Evolutionary conservation across 2,113 vertebrate species (phyloP).

Genomic region (Odocoileus virginianus): DNA sequence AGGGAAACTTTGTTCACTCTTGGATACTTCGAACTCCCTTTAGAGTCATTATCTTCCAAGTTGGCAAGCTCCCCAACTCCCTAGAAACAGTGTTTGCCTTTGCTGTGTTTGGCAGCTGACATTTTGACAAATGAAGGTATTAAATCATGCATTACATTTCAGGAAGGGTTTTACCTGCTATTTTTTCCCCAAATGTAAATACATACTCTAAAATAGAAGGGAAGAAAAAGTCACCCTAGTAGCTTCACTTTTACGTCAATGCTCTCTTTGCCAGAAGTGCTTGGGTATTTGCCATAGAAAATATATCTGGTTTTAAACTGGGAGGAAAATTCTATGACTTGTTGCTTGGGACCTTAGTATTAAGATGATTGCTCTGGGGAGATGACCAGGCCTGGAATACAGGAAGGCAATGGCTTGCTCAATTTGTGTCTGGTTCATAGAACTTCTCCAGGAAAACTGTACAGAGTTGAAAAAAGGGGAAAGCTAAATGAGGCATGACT

Average conservation of each 20-base stretch:
- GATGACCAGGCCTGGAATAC: neutral
- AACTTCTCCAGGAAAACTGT: neutral
- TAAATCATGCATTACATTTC: conserved; percentile 45
- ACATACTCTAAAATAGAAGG: conserved; percentile 39
- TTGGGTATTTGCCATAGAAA: neutral
- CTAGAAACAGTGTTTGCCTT: neutral
- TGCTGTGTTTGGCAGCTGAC: conserved; percentile 36
- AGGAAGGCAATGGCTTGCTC: neutral
- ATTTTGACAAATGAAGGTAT: conserved; percentile 59
- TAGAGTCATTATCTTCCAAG: neutral
- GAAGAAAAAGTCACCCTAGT: neutral
- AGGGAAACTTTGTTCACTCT: neutral
- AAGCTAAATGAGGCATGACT: conserved; percentile 23
- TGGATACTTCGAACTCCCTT: neutral
- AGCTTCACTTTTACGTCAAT: conserved; percentile 5
- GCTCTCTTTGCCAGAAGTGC: neutral
- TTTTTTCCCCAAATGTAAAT: conserved; percentile 4
- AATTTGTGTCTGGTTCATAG: neutral
- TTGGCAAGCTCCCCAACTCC: neutral
- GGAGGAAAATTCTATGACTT: neutral
- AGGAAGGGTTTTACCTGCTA: neutral
- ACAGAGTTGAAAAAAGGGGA: neutral
- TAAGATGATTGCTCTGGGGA: neutral
- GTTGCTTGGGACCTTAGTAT: neutral
- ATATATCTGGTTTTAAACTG: conserved; percentile 14